Conservation (phyloP, 2,888 invertebrate species). For the Salticus scenicus region DNA sequence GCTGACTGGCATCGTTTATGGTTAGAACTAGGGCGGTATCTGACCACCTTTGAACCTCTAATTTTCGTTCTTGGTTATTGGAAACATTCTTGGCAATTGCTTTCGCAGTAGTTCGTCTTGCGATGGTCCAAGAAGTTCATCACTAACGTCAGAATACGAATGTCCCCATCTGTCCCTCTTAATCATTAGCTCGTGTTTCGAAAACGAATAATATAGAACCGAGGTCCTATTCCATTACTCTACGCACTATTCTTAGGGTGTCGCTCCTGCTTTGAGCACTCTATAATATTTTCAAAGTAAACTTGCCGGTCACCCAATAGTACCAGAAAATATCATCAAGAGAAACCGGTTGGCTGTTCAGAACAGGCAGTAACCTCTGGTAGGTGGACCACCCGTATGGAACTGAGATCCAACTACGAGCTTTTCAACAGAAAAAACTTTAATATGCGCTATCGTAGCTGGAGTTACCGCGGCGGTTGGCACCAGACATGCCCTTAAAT, state of each 20-base stretch:
- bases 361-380: slow-evolving; percentile 12
- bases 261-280: no score
- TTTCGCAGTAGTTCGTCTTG: slow-evolving; percentile 81
- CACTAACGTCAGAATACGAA: no score
- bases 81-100: slow-evolving; percentile 83
- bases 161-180: no score
- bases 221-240: no score
- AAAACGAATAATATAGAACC: no score
- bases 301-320: slow-evolving; percentile 50
- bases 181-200: no score
- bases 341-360: slow-evolving; percentile 64
- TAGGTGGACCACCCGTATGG: slow-evolving; percentile 73
- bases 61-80: slow-evolving; percentile 83
- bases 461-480: slow-evolving; percentile 85
- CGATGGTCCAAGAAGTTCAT: slow-evolving; percentile 77
- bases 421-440: slow-evolving; percentile 83
- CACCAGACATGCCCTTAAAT: slow-evolving; percentile 83
- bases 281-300: slow-evolving; percentile 43
- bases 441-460: slow-evolving; percentile 83
- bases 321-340: no score
- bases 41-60: slow-evolving; percentile 83
- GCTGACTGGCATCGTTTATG: no score
- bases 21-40: no score
- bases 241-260: no score
- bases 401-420: slow-evolving; percentile 80